These are phyloP conservation scores for Aptenodytes forsteri DNA, from an alignment of 2,113 vertebrate species.

Conservation along the genomic window DNA sequence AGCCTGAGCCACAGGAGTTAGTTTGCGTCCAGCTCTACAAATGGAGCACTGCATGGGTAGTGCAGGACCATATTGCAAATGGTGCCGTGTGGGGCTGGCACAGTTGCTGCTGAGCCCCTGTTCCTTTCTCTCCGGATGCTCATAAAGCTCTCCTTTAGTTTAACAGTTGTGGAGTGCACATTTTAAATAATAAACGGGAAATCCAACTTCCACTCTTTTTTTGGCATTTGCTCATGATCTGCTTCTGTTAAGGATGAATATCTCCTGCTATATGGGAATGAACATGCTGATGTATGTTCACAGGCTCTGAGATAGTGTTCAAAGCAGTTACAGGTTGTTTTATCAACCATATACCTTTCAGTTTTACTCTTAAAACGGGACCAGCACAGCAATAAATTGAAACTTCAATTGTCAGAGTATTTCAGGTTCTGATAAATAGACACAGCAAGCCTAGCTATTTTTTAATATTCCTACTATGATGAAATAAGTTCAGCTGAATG, in stretches of 20 bases:
- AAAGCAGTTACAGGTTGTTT: constrained; percentile 13
- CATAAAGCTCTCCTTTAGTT: neutral
- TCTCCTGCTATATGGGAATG: neutral
- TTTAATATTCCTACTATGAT: constrained; percentile 18
- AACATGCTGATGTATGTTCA: neutral
- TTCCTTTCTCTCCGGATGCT: neutral
- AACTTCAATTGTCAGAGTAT: constrained; percentile 8
- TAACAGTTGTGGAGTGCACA: neutral
- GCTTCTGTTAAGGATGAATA: neutral
- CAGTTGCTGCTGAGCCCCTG: neutral
- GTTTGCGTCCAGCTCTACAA: neutral
- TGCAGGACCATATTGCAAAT: neutral
- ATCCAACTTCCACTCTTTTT: neutral
- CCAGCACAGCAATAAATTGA: constrained; percentile 8
- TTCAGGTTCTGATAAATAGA: constrained; percentile 30
- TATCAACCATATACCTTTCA: constrained; percentile 27
- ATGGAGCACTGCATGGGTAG: neutral
- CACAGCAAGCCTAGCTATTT: neutral
- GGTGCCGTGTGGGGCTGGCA: neutral
- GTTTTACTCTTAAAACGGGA: neutral
- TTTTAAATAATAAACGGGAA: neutral
- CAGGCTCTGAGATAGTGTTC: neutral
- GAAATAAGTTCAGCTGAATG: constrained; percentile 38
- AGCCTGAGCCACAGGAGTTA: neutral
- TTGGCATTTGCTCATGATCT: neutral